Percentiles rank a stretch among this genome's conserved stretches.
These are phyloP conservation scores for Bos indicus DNA, from an alignment of 2,113 vertebrate species.

Conservation along the genomic window DNA sequence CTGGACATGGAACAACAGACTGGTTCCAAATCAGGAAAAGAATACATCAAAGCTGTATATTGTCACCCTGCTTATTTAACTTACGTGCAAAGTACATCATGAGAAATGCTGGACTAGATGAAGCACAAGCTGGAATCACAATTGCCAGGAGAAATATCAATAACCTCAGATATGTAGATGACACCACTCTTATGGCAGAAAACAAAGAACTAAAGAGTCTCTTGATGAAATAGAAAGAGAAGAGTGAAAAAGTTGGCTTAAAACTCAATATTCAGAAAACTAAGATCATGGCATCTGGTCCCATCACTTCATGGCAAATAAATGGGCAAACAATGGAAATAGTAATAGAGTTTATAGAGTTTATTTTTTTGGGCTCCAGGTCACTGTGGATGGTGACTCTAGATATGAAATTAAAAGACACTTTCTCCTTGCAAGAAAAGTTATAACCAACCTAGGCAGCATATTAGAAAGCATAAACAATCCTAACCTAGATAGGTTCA, in stretches of 20 bases:
- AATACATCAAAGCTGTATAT: neutral
- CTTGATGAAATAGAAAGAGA: neutral
- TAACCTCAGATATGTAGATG: neutral
- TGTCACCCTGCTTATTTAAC: neutral
- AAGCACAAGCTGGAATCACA: neutral
- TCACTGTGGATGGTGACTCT: neutral
- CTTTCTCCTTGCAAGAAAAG: neutral
- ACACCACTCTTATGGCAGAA: neutral
- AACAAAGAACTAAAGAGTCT: neutral
- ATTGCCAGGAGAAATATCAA: neutral
- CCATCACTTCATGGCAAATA: neutral
- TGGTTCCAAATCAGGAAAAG: neutral
- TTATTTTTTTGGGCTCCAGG: accelerated
- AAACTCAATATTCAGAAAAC: neutral
- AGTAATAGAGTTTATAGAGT: neutral
- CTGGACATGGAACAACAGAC: neutral
- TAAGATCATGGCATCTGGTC: neutral
- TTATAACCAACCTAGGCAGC: neutral
- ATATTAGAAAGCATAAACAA: neutral
- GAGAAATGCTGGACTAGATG: neutral
- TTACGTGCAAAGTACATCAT: neutral
- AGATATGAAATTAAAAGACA: neutral
- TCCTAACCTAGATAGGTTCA: neutral
- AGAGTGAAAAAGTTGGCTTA: neutral
- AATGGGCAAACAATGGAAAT: neutral